Evolutionary conservation across 2,113 vertebrate genomes (phyloP).

Genomic region (Monarcha castaneiventris): DNA sequence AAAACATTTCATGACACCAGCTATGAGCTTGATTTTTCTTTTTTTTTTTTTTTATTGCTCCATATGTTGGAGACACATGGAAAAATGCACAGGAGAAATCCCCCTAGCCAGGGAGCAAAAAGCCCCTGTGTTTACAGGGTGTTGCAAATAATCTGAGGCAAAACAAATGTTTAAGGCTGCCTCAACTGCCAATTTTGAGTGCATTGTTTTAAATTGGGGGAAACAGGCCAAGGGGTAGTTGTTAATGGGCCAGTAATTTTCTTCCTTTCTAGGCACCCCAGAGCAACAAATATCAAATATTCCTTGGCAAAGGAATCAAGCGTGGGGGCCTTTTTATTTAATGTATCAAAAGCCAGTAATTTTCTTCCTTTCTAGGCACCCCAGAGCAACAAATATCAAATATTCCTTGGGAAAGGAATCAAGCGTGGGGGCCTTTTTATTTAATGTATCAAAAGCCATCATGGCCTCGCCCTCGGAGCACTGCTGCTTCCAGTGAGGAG

Average conservation of each 20-base stretch:
- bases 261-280: constrained; percentile 28
- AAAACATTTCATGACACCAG: not conserved
- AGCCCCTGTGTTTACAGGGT: constrained; percentile 51
- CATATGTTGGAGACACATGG: constrained; percentile 15
- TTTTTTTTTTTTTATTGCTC: not conserved
- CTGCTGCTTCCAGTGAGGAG: not conserved
- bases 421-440: not conserved
- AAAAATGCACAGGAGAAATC: not conserved
- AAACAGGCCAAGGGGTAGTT: constrained; percentile 27
- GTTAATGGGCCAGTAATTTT: constrained; percentile 48
- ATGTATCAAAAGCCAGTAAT: not conserved
- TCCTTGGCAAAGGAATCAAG: constrained; percentile 7
- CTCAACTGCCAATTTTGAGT: not conserved
- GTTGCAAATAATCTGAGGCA: constrained; percentile 41
- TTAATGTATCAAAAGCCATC: not conserved
- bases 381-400: constrained; percentile 20
- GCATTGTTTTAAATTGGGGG: not conserved
- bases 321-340: not conserved
- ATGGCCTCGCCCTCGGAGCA: not conserved
- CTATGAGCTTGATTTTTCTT: not conserved
- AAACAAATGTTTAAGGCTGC: constrained; percentile 37
- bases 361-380: constrained; percentile 39
- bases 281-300: constrained; percentile 27
- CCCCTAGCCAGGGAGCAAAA: not conserved
- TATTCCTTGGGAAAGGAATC: constrained; percentile 22